Percentiles rank a stretch among this genome's conserved stretches.
Evolutionary conservation across 2,113 vertebrate genomes (phyloP).

Genomic region (Nesogale talazaci): DNA sequence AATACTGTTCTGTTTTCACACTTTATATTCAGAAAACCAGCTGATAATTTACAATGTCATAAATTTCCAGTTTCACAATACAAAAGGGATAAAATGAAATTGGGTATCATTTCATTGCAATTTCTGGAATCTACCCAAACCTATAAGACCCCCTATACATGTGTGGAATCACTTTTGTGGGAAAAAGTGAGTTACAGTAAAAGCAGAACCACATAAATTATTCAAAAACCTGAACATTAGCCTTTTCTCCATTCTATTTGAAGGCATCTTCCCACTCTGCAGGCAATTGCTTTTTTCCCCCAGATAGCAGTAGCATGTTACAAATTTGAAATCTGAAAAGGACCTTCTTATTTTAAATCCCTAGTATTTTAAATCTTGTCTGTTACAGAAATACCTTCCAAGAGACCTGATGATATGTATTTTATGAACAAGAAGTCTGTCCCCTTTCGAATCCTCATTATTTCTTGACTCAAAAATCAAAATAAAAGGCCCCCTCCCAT

Average conservation of each 20-base stretch:
- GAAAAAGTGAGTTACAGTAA: constrained; percentile 84
- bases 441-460: constrained; percentile 72
- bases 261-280: constrained; percentile 77
- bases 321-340: constrained; percentile 74
- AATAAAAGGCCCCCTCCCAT: constrained; percentile 23
- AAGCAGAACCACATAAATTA: constrained; percentile 83
- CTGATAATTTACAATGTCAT: constrained; percentile 91
- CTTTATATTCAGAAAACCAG: constrained; percentile 91
- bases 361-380: constrained; percentile 79
- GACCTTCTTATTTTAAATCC: constrained; percentile 68
- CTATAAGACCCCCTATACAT: constrained; percentile 84
- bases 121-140: constrained; percentile 86
- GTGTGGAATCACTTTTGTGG: constrained; percentile 81
- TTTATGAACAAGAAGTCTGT: constrained; percentile 68
- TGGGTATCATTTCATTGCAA: constrained; percentile 82
- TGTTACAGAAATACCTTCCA: constrained; percentile 82
- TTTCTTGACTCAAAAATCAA: constrained; percentile 56
- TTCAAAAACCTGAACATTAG: constrained; percentile 77
- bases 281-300: constrained; percentile 73
- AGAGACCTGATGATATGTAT: constrained; percentile 79
- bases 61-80: constrained; percentile 95
- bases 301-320: constrained; percentile 78
- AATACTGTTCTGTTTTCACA: constrained; percentile 89
- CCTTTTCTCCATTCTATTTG: constrained; percentile 39
- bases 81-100: constrained; percentile 89